These are phyloP conservation scores for Hypena proboscidalis DNA, from an alignment of 2,888 invertebrate species.

Conservation along the genomic window DNA sequence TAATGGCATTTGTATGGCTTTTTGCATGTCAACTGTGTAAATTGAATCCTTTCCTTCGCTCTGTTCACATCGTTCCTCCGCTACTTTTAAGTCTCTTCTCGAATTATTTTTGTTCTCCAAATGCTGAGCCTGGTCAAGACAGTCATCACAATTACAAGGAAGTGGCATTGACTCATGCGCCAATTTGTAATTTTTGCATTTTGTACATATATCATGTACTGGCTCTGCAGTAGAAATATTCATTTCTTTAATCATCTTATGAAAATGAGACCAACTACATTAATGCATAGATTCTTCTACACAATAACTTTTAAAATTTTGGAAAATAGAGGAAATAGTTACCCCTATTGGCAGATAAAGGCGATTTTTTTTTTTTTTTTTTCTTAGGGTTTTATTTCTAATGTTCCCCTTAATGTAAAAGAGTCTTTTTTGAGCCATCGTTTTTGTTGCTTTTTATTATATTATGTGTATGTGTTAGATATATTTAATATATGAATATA, in stretches of 20 bases:
- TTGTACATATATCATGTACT: neutral
- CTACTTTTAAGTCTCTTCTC: slow-evolving; percentile 4
- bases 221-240: neutral
- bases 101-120: slow-evolving; percentile 6
- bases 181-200: slow-evolving; percentile 4
- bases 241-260: slow-evolving; percentile 3
- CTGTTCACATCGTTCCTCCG: neutral
- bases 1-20: slow-evolving; percentile 20
- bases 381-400: no score
- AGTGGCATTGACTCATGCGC: neutral
- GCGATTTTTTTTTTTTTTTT: no score
- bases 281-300: neutral
- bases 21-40: slow-evolving; percentile 23
- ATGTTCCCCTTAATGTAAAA: no score
- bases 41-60: neutral
- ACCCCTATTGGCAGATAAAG: slow-evolving; percentile 6
- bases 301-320: slow-evolving; percentile 8
- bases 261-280: slow-evolving; percentile 9
- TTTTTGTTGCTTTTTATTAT: no score
- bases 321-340: slow-evolving; percentile 6
- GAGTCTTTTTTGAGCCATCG: no score
- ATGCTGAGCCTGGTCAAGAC: neutral
- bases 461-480: no score
- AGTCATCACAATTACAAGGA: slow-evolving; percentile 6
- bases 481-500: no score